A percentile compares a stretch with the other conserved stretches of the same genome.
These are phyloP conservation scores for Orthonevra nobilis DNA, from an alignment of 2,888 invertebrate genomes.

Conservation along the genomic window DNA sequence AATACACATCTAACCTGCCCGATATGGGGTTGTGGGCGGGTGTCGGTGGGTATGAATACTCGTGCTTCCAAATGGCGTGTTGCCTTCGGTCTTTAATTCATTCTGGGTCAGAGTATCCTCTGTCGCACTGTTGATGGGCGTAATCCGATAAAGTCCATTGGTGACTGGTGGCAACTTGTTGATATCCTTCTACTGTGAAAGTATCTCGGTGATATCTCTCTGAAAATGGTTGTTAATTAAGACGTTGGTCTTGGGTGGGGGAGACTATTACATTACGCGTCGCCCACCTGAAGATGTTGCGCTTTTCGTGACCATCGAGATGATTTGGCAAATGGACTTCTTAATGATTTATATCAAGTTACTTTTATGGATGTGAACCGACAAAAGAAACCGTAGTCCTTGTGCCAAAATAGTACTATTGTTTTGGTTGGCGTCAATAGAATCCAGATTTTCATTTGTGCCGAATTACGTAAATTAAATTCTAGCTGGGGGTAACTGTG, in stretches of 20 bases:
- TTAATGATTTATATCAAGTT: constrained; percentile 46
- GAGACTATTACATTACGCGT: constrained; percentile 14
- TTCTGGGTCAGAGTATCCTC: constrained; percentile 18
- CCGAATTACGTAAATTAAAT: no score
- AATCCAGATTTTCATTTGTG: no score
- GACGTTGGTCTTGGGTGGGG: constrained; percentile 1
- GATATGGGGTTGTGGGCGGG: background rate
- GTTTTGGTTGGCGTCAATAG: background rate
- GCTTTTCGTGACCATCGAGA: constrained; percentile 7
- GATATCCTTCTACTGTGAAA: constrained; percentile 30
- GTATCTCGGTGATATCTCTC: constrained; percentile 3
- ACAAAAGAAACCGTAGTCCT: constrained; percentile 5
- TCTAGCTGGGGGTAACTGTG: no score
- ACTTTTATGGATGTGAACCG: constrained; percentile 9
- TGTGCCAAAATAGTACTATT: background rate
- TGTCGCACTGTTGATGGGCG: background rate
- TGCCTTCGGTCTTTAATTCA: background rate
- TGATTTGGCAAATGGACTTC: constrained; percentile 27
- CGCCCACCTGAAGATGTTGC: constrained; percentile 21
- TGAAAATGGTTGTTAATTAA: constrained; percentile 27
- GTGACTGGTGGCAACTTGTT: constrained; percentile 43
- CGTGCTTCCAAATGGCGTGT: no score
- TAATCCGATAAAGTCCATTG: constrained; percentile 35
- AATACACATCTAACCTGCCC: constrained; percentile 6
- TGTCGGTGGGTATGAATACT: constrained; percentile 4